phyloP scores from a whole-genome alignment of 1,140 invertebrate species.

The Oppia nitens region DNA sequence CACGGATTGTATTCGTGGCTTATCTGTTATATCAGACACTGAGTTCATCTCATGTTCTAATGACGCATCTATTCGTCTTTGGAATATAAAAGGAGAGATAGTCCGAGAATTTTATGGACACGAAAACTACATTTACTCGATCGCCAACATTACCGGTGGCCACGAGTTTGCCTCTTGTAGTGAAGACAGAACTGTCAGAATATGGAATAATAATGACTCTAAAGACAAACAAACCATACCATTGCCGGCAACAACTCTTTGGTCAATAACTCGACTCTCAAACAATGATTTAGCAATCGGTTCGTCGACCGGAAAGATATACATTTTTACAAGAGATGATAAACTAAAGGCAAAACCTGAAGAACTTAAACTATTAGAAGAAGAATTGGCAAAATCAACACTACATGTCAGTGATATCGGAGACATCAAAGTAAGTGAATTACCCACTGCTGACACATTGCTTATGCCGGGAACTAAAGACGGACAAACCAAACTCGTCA shows the following conservation, averaged over 20 bases:
- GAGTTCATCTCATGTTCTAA: constrained; percentile 76
- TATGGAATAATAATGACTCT: constrained; percentile 45
- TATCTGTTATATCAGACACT: constrained; percentile 45
- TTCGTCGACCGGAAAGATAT: constrained; percentile 13
- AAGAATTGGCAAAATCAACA: constrained; percentile 44
- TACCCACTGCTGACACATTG: constrained; percentile 58
- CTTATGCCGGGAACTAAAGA: constrained; percentile 55
- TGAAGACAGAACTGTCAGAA: constrained; percentile 67
- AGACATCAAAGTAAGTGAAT: constrained; percentile 61
- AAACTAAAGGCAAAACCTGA: constrained; percentile 43
- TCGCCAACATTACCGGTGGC: constrained; percentile 38
- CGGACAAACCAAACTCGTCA: constrained; percentile 69
- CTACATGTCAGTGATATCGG: constrained; percentile 47
- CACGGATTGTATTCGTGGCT: constrained; percentile 68
- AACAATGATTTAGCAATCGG: constrained; percentile 86
- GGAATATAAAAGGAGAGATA: constrained; percentile 59
- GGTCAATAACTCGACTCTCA: constrained; percentile 56
- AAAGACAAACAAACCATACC: constrained; percentile 46
- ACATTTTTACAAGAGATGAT: constrained; percentile 55
- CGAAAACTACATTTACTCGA: constrained; percentile 44
- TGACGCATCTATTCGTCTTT: constrained; percentile 64
- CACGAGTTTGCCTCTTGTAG: constrained; percentile 51
- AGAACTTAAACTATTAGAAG: constrained; percentile 41
- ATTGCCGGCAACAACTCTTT: constrained; percentile 70
- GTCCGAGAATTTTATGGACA: constrained; percentile 60